Conservation (phyloP, 2,113 vertebrate species). For the Uria lomvia region DNA sequence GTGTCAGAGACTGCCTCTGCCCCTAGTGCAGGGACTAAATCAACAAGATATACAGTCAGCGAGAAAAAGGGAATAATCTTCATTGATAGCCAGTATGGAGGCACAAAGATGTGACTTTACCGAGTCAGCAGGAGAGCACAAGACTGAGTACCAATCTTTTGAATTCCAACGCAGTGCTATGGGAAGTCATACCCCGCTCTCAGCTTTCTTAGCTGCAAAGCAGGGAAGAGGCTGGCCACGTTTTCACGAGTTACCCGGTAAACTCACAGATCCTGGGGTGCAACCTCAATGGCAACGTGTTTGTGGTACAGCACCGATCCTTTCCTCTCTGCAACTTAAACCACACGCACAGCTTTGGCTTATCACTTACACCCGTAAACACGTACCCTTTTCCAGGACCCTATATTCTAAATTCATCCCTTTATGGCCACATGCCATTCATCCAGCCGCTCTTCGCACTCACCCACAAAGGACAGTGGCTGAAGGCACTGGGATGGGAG, state of each 20-base stretch:
- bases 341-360: background rate
- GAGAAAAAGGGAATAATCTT: background rate
- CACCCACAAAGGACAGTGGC: background rate
- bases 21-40: background rate
- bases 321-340: background rate
- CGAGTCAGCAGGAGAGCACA: background rate
- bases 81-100: background rate
- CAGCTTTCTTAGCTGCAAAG: background rate
- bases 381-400: background rate
- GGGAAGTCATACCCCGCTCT: background rate
- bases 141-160: background rate
- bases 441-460: background rate
- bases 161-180: background rate
- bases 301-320: background rate
- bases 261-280: background rate
- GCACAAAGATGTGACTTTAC: background rate
- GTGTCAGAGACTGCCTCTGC: background rate
- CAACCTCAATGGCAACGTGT: fast-evolving
- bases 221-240: background rate
- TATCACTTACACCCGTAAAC: background rate
- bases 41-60: background rate
- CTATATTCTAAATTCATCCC: background rate
- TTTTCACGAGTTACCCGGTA: background rate
- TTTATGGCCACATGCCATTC: background rate
- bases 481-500: background rate